Base-by-base conservation (phyloP, 2,113 vertebrate species). In the Sinocyclocheilus maitianheensis region DNA sequence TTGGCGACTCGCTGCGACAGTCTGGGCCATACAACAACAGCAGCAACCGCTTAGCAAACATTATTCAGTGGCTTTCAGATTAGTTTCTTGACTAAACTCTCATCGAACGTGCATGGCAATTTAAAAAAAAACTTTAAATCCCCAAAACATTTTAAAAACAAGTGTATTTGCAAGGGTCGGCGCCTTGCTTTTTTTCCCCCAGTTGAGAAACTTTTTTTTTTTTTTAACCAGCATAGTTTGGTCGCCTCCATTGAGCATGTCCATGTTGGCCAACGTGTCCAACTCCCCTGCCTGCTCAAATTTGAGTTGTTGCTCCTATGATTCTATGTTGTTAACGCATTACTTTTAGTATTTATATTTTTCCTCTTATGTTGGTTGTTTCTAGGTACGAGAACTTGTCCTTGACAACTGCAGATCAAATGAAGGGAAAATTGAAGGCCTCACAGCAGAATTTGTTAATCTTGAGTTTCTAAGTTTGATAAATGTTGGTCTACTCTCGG, bases 381-480 rank as follows among this genome's bases (percentile, higher is more conserved):
- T 91, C 51, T 83, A 98, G 97, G 96, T 97, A 92, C 95, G 93
- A 93, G 97, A 97, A 93, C 96, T 98, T 75, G 96, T 97, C 89
- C 95, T 98, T 71, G 97, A 98, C 91, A 97, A 97, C 90, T 97
- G 97, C 94, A 96, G 95, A 91, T 96, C 97, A 80, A 92, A 92
- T 87, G 95, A 96, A 92, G 97, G 97, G 87, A 96, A 97, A 94
- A 97, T 97, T 16, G 96, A 97, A 92, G 97, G 97, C 75, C 93
- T 98, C 90, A 97, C 96, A 84, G 95, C 93, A 86, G 97, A 97
- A 89, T 98, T 97, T 93, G 94, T 96, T 89, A 97, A 97, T 91
- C 93, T 98, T 92, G 96, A 97, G 93, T 97, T 97, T 91, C 96
- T 98, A 93, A 97, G 97, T 94, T 95, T 98, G 95, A 97, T 97